phyloP scores from a whole-genome alignment of 2,888 invertebrate species.

The Parnassius smintheus region DNA sequence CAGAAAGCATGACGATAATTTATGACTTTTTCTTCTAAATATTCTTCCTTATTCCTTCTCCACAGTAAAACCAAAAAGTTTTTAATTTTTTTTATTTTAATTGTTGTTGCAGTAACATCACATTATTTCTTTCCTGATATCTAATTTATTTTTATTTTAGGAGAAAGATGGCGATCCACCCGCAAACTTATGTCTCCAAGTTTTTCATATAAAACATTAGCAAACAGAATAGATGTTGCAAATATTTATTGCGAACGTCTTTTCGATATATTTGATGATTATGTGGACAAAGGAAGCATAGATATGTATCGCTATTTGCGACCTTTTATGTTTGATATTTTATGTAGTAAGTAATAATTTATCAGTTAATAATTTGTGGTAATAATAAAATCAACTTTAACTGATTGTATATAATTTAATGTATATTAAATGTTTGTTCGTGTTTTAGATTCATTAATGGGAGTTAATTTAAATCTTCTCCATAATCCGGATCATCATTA shows the following conservation, averaged over 20 bases:
- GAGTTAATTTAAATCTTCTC: conserved; percentile 38
- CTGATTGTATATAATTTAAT: neutral
- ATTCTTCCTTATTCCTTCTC: too few species aligned
- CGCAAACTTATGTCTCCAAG: conserved; percentile 43
- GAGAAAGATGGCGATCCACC: conserved; percentile 41
- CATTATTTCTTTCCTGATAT: too few species aligned
- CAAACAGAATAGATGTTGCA: conserved; percentile 36
- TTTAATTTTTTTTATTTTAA: too few species aligned
- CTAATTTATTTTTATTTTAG: conserved; percentile 28
- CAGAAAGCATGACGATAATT: neutral
- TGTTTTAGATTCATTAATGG: conserved; percentile 41
- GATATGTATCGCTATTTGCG: conserved; percentile 41
- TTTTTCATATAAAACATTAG: conserved; percentile 41
- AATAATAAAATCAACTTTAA: neutral
- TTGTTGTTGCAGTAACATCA: too few species aligned
- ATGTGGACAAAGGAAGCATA: conserved; percentile 31
- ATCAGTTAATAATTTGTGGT: neutral
- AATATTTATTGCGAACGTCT: conserved; percentile 38
- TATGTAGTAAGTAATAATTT: conserved; percentile 38
- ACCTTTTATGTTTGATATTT: conserved; percentile 45
- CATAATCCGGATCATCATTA: conserved; percentile 41
- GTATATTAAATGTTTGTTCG: neutral
- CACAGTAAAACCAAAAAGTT: too few species aligned
- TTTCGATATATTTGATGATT: conserved; percentile 35
- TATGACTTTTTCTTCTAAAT: too few species aligned